phyloP scores from a whole-genome alignment of 2,888 invertebrate species.

The Drosophila meridionalis region DNA sequence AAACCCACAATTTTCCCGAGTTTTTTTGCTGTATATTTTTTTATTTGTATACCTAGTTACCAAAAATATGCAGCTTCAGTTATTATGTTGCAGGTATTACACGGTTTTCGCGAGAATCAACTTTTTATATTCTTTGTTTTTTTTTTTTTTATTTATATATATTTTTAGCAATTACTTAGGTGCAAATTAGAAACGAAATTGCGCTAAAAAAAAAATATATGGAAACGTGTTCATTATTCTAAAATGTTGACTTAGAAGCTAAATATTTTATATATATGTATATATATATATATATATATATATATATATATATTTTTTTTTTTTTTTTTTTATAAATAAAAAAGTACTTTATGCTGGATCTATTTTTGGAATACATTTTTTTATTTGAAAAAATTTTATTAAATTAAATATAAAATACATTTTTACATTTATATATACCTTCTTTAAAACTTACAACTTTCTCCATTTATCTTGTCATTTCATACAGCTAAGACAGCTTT shows the following conservation, averaged over 20 bases:
- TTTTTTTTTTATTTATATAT: not conserved
- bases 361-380: not conserved
- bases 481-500: not conserved
- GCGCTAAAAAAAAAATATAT: not conserved
- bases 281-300: no score
- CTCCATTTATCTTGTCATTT: not conserved
- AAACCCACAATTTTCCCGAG: conserved; percentile 23
- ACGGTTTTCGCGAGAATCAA: not conserved
- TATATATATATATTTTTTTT: no score
- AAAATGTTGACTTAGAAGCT: conserved; percentile 1
- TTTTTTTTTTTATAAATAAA: not conserved
- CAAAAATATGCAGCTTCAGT: conserved; percentile 21
- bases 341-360: not conserved
- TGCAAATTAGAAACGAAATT: not conserved
- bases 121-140: not conserved
- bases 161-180: not conserved
- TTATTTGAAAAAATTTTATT: not conserved
- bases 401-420: not conserved
- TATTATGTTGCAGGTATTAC: conserved; percentile 9
- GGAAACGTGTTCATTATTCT: conserved; percentile 1
- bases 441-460: not conserved
- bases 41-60: conserved; percentile 6
- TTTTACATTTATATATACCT: not conserved
- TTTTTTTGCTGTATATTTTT: not conserved
- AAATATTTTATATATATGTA: not conserved